These are phyloP conservation scores for Dreissena polymorpha DNA, from an alignment of 1,140 invertebrate species.

Conservation along the genomic window DNA sequence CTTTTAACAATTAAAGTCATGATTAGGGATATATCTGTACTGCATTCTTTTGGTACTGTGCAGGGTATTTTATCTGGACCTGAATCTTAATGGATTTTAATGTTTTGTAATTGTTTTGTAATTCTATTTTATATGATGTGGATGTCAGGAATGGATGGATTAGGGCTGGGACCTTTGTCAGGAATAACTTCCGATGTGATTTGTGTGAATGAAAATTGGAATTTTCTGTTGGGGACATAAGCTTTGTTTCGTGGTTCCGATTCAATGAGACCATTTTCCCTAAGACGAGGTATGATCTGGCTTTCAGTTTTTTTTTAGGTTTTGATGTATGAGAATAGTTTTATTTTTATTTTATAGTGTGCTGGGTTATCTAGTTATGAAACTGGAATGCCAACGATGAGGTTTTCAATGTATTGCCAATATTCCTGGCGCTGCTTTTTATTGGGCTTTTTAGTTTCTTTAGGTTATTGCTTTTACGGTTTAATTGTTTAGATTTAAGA, in stretches of 20 bases:
- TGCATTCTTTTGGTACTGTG: constrained; percentile 3
- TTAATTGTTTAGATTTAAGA: background rate
- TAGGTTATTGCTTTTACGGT: background rate
- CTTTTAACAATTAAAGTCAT: constrained; percentile 19
- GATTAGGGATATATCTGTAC: background rate
- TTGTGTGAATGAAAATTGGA: constrained; percentile 17
- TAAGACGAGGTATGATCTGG: background rate
- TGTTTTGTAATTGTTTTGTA: constrained; percentile 17
- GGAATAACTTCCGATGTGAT: background rate
- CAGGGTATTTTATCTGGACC: constrained; percentile 41
- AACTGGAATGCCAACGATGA: constrained; percentile 20
- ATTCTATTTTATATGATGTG: constrained; percentile 15
- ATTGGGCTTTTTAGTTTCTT: constrained; percentile 24
- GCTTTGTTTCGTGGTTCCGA: constrained; percentile 9
- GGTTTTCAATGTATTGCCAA: constrained; percentile 32
- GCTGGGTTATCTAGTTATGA: constrained; percentile 6
- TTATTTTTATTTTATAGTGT: constrained; percentile 4
- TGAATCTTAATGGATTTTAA: constrained; percentile 21
- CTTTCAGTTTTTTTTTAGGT: background rate
- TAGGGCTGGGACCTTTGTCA: constrained; percentile 19
- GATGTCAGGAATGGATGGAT: constrained; percentile 25
- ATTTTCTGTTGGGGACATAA: constrained; percentile 20
- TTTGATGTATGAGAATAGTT: constrained; percentile 50
- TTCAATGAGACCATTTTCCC: constrained; percentile 14
- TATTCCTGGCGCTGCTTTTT: constrained; percentile 30